These are phyloP conservation scores for Lagodon rhomboides DNA, from an alignment of 2,797 vertebrate genomes.

Conservation along the genomic window DNA sequence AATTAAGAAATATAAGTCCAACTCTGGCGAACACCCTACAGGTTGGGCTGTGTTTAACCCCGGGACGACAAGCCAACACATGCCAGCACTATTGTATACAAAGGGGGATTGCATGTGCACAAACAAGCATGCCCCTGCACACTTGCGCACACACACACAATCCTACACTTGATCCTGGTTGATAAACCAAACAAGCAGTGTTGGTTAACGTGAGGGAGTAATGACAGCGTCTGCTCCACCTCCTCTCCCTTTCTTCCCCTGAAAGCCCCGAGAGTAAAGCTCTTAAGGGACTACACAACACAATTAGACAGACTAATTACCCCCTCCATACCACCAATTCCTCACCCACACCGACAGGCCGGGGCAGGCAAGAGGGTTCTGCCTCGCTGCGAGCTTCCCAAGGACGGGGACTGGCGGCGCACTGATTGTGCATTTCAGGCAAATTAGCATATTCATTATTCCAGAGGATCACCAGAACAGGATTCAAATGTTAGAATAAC, in stretches of 20 bases:
- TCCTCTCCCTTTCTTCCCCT: conserved; percentile 18
- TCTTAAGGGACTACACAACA: conserved; percentile 58
- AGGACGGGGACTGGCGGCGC: conserved; percentile 9
- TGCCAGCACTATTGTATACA: conserved; percentile 47
- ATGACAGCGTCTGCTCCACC: conserved; percentile 56
- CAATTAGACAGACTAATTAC: conserved; percentile 80
- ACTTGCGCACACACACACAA: conserved; percentile 18
- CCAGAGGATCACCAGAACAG: not conserved
- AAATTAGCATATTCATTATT: conserved; percentile 19
- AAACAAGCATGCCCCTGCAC: conserved; percentile 53
- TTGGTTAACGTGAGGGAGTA: conserved; percentile 50
- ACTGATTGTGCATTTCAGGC: conserved; percentile 14
- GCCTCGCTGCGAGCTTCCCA: conserved; percentile 23
- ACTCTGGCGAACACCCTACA: conserved; percentile 37
- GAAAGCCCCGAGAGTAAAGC: conserved; percentile 46
- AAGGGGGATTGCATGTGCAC: conserved; percentile 34
- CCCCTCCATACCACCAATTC: conserved; percentile 75
- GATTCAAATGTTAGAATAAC: not conserved
- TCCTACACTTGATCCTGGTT: conserved; percentile 11
- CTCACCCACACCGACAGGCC: conserved; percentile 70
- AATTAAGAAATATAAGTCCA: not conserved
- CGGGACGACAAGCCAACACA: conserved; percentile 77
- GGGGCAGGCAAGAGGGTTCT: conserved; percentile 60
- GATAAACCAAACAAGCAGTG: conserved; percentile 47
- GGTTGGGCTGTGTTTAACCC: conserved; percentile 52